phyloP scores from a whole-genome alignment of 2,113 vertebrate genomes.

The Jaculus jaculus region DNA sequence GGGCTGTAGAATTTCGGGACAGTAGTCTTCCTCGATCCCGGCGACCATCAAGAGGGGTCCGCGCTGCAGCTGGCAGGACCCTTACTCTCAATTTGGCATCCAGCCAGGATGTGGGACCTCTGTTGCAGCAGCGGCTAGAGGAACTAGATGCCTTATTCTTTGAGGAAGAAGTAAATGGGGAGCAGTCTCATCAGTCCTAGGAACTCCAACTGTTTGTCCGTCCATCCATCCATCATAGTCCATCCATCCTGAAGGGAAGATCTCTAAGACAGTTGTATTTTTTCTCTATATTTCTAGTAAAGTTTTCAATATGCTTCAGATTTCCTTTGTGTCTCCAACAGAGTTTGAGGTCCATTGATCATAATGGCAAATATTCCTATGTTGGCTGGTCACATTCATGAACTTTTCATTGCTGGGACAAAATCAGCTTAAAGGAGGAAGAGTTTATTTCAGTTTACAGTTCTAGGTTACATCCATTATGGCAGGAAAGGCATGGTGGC shows the following conservation, averaged over 20 bases:
- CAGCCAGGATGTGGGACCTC: slow-evolving; percentile 68
- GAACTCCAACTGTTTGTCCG: slow-evolving; percentile 7
- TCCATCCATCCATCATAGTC: background rate
- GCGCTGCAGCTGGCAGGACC: slow-evolving; percentile 76
- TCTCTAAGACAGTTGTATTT: slow-evolving; percentile 54
- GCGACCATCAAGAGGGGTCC: slow-evolving; percentile 83
- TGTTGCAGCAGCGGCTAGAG: slow-evolving; percentile 77
- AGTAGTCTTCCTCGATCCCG: slow-evolving; percentile 85
- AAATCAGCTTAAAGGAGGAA: no score
- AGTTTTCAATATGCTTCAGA: slow-evolving; percentile 76
- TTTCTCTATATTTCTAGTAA: slow-evolving; percentile 79
- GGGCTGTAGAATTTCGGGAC: slow-evolving; percentile 90
- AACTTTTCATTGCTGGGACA: no score
- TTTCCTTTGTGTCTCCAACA: slow-evolving; percentile 51
- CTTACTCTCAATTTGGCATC: slow-evolving; percentile 75
- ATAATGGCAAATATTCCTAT: slow-evolving; percentile 13
- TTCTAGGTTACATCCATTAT: no score
- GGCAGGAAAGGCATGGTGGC: no score
- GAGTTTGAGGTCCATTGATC: slow-evolving; percentile 29
- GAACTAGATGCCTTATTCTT: slow-evolving; percentile 87
- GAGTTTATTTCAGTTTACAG: no score
- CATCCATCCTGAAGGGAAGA: background rate
- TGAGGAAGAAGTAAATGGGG: slow-evolving; percentile 59
- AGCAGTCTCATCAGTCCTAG: slow-evolving; percentile 24
- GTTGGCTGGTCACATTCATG: background rate